Percentiles rank a stretch among this genome's conserved stretches.
These are phyloP conservation scores for Gymnopithys bicolor DNA, from an alignment of 2,797 vertebrate genomes.

Conservation along the genomic window DNA sequence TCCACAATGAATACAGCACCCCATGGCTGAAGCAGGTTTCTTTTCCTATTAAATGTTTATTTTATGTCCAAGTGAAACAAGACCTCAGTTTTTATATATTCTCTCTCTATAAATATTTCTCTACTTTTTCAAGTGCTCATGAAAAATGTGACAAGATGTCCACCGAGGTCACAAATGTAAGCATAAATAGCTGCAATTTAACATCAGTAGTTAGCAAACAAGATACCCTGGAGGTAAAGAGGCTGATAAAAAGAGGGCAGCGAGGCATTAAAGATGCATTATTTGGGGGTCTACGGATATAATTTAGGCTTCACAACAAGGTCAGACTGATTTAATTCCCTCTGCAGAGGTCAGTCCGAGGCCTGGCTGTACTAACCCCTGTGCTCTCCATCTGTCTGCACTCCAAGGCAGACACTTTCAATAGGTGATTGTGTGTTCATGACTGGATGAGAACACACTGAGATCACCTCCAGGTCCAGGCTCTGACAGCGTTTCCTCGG, in stretches of 20 bases:
- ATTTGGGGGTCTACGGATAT: constrained; percentile 70
- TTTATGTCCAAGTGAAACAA: constrained; percentile 25
- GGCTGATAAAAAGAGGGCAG: constrained; percentile 71
- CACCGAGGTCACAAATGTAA: constrained; percentile 64
- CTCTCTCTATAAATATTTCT: constrained; percentile 23
- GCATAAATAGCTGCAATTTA: constrained; percentile 69
- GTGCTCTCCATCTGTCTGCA: constrained; percentile 72
- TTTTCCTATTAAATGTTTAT: constrained; percentile 15
- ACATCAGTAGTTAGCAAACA: constrained; percentile 68
- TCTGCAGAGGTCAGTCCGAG: constrained; percentile 72
- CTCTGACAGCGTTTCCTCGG: constrained; percentile 17
- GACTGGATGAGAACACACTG: constrained; percentile 71
- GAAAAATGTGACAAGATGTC: constrained; percentile 65
- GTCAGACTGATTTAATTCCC: constrained; percentile 75
- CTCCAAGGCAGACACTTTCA: constrained; percentile 72
- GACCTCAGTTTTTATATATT: constrained; percentile 41
- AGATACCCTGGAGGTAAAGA: constrained; percentile 69
- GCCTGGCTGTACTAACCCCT: constrained; percentile 74
- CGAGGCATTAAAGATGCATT: constrained; percentile 71
- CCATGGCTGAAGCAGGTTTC: constrained; percentile 11
- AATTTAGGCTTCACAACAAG: constrained; percentile 72
- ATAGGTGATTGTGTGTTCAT: constrained; percentile 75
- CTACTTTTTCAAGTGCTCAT: constrained; percentile 47
- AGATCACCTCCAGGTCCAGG: constrained; percentile 56
- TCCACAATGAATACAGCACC: neutral